phyloP scores from a whole-genome alignment of 2,888 invertebrate genomes.

The Cantharis rustica region DNA sequence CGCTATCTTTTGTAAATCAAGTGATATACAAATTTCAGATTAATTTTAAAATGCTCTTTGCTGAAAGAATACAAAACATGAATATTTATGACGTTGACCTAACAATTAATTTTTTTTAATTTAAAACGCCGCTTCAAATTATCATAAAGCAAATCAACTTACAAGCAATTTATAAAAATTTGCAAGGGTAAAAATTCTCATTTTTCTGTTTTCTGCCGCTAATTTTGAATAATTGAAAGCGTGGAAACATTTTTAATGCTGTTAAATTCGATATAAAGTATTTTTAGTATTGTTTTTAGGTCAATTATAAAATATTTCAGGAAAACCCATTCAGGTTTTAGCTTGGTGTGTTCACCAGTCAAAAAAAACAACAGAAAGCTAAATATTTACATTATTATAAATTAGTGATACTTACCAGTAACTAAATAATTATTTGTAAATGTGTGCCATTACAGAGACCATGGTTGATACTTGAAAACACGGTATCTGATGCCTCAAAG shows the following conservation, averaged over 20 bases:
- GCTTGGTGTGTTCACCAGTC: too few species aligned
- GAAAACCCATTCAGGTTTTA: too few species aligned
- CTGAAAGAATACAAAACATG: not conserved
- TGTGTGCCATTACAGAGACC: too few species aligned
- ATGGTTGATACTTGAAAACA: too few species aligned
- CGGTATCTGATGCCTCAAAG: too few species aligned
- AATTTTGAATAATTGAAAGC: not conserved
- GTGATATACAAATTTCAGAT: not conserved
- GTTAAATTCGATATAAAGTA: not conserved
- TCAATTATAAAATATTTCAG: too few species aligned
- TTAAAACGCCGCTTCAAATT: not conserved
- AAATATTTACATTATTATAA: too few species aligned
- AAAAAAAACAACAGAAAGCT: too few species aligned
- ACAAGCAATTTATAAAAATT: not conserved
- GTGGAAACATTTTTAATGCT: not conserved
- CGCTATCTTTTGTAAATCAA: not conserved
- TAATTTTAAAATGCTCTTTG: not conserved
- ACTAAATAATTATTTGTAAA: too few species aligned
- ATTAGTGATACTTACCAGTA: too few species aligned
- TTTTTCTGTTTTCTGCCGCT: not conserved
- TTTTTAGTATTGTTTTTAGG: not conserved
- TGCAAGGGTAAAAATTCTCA: not conserved
- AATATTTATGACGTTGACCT: not conserved
- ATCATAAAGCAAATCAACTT: not conserved
- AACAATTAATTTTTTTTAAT: not conserved